Evolutionary conservation across 2,113 vertebrate genomes (phyloP).

Genomic region (Coptodon bakossiorum): DNA sequence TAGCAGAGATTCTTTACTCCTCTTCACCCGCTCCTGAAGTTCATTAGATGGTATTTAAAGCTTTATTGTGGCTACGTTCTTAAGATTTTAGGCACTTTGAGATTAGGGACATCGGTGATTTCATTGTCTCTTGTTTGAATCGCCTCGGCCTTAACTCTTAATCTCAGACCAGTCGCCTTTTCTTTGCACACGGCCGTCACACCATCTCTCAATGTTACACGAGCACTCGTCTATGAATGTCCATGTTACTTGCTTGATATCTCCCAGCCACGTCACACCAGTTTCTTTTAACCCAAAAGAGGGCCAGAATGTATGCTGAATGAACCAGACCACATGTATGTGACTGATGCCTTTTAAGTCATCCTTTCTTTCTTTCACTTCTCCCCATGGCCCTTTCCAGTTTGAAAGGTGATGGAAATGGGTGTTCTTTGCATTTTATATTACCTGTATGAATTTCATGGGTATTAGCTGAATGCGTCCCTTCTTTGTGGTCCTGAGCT

Average conservation of each 20-base stretch:
- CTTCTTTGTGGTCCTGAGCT: slow-evolving; percentile 74
- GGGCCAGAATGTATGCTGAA: slow-evolving; percentile 86
- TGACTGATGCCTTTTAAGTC: slow-evolving; percentile 80
- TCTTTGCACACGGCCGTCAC: slow-evolving; percentile 36
- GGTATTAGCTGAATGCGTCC: slow-evolving; percentile 73
- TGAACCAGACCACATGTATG: slow-evolving; percentile 68
- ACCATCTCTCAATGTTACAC: background rate
- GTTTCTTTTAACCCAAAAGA: slow-evolving; percentile 62
- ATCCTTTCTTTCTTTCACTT: background rate
- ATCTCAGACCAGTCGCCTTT: slow-evolving; percentile 56
- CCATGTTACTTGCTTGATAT: background rate
- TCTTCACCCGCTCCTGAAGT: background rate
- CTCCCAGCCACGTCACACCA: background rate
- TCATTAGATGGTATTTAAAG: background rate
- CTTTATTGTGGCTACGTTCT: slow-evolving; percentile 29
- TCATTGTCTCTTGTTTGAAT: slow-evolving; percentile 61
- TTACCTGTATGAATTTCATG: slow-evolving; percentile 69
- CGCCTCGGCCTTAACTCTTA: slow-evolving; percentile 78
- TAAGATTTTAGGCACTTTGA: slow-evolving; percentile 23
- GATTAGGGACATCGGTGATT: slow-evolving; percentile 60
- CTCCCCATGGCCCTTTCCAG: slow-evolving; percentile 34
- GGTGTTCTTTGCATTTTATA: slow-evolving; percentile 76
- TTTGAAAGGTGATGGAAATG: slow-evolving; percentile 29
- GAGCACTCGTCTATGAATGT: slow-evolving; percentile 12
- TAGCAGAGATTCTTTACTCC: background rate